Evolutionary conservation across 2,797 vertebrate genomes (phyloP).

Genomic region (Artibeus lituratus): DNA sequence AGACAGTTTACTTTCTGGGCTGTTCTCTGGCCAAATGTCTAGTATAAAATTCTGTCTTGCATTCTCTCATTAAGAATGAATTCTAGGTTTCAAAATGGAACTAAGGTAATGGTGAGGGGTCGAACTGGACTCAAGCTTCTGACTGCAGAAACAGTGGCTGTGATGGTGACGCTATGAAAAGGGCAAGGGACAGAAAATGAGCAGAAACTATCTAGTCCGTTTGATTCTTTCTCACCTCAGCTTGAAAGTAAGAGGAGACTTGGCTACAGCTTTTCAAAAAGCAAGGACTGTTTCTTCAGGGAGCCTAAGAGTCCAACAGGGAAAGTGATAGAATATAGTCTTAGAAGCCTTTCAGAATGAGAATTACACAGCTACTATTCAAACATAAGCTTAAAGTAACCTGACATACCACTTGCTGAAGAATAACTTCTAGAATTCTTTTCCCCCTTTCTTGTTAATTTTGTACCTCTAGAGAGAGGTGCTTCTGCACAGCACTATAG

Average conservation of each 20-base stretch:
- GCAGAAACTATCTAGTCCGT: neutral
- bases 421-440: neutral
- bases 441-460: neutral
- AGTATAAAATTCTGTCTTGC: neutral
- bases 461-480: neutral
- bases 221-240: neutral
- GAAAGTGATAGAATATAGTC: neutral
- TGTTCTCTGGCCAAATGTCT: neutral
- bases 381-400: conserved; percentile 9
- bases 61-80: neutral
- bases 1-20: neutral
- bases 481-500: neutral
- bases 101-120: neutral
- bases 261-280: conserved; percentile 21
- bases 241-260: conserved; percentile 16
- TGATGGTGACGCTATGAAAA: neutral
- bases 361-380: neutral
- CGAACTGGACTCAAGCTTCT: neutral
- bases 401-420: neutral
- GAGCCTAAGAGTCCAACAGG: neutral
- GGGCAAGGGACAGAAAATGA: neutral
- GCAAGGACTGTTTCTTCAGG: neutral
- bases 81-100: neutral
- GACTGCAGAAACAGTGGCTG: neutral
- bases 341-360: neutral